These are phyloP conservation scores for Nettapus auritus DNA, from an alignment of 2,113 vertebrate species.

Conservation along the genomic window DNA sequence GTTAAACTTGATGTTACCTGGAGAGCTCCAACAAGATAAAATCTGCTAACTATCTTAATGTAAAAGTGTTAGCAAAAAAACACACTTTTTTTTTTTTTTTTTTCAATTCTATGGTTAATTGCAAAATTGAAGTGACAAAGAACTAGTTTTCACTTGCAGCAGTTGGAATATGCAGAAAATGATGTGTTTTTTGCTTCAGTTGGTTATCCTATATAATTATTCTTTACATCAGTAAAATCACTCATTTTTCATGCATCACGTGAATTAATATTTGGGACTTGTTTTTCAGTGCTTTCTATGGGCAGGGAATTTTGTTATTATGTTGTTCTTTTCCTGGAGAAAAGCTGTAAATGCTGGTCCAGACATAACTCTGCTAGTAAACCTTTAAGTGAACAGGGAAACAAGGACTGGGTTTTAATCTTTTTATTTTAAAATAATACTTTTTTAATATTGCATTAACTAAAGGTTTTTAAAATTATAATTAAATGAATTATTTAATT, in stretches of 20 bases:
- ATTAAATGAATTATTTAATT: background rate
- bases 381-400: background rate
- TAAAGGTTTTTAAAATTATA: background rate
- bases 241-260: background rate
- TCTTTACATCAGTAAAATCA: background rate
- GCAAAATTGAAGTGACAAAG: background rate
- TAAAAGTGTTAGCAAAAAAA: background rate
- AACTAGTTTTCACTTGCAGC: background rate
- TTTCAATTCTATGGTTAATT: background rate
- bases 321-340: background rate
- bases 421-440: background rate
- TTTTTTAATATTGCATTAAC: background rate
- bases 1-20: background rate
- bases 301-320: accelerated
- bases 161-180: background rate
- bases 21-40: background rate
- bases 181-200: background rate
- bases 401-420: background rate
- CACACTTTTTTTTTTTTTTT: background rate
- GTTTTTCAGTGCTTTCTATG: background rate
- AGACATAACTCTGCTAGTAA: background rate
- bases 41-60: background rate
- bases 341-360: background rate
- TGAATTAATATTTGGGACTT: background rate
- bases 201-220: background rate